These are phyloP conservation scores for Artibeus lituratus DNA, from an alignment of 2,797 vertebrate genomes.

Conservation along the genomic window DNA sequence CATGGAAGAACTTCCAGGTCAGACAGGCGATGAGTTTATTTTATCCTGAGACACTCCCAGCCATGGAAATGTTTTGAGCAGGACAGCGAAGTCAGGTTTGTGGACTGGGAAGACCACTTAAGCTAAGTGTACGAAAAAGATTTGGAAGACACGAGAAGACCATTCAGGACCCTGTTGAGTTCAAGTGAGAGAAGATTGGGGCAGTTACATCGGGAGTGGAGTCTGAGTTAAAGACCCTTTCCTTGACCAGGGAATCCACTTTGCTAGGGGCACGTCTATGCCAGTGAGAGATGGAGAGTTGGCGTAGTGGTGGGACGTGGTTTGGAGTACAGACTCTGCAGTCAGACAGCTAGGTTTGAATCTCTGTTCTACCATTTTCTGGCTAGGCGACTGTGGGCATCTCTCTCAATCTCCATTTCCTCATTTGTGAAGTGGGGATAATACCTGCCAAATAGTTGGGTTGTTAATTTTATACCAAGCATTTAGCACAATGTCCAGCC, in stretches of 20 bases:
- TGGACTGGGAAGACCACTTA: not conserved
- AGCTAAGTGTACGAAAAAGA: not conserved
- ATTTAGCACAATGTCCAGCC: not conserved
- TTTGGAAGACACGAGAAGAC: not conserved
- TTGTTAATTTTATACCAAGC: not conserved
- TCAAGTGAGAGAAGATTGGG: not conserved
- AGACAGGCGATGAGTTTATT: not conserved
- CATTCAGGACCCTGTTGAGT: not conserved
- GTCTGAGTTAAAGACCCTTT: not conserved
- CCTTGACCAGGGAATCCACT: not conserved
- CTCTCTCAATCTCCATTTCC: not conserved
- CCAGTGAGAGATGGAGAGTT: not conserved
- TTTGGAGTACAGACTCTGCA: not conserved
- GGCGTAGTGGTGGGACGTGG: not conserved
- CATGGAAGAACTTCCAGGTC: not conserved
- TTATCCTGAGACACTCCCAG: not conserved
- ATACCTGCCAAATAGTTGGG: not conserved
- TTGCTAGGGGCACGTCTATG: not conserved
- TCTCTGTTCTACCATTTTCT: not conserved
- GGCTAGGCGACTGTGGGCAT: not conserved
- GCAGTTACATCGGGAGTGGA: not conserved
- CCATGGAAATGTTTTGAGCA: not conserved
- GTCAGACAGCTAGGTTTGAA: not conserved
- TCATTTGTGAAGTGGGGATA: constrained; percentile 15
- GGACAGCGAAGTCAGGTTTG: constrained; percentile 19